A percentile compares a stretch with the other conserved stretches of the same genome.
These are phyloP conservation scores for Dicrurus megarhynchus DNA, from an alignment of 2,113 vertebrate species.

Conservation along the genomic window DNA sequence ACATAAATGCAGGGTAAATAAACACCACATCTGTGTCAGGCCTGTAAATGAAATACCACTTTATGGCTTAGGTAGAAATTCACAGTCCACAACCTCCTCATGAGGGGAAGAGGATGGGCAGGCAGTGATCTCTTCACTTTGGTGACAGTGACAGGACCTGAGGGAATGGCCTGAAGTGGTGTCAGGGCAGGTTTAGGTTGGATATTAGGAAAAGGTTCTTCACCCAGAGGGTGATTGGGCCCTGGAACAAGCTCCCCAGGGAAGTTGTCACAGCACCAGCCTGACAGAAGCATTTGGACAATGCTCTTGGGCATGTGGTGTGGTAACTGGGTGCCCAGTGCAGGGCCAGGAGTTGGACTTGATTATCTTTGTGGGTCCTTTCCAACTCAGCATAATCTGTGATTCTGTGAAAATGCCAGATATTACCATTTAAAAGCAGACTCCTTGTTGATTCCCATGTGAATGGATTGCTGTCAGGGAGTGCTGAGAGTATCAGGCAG, in stretches of 20 bases:
- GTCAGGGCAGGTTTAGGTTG: background rate
- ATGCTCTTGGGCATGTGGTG: accelerated
- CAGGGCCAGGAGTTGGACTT: background rate
- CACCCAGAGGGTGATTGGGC: background rate
- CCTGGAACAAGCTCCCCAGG: background rate
- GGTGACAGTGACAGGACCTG: background rate
- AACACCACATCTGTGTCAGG: background rate
- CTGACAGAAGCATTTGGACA: background rate
- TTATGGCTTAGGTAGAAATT: background rate
- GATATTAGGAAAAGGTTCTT: background rate
- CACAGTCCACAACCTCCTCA: background rate
- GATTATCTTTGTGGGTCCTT: background rate
- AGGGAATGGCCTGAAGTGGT: background rate
- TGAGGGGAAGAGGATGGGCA: background rate
- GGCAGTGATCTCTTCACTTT: background rate
- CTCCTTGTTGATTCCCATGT: background rate
- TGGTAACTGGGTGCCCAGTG: background rate
- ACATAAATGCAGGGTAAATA: background rate
- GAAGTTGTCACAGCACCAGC: background rate
- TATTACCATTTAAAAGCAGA: background rate
- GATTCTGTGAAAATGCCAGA: background rate
- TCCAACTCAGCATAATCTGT: background rate
- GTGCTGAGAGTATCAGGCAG: background rate
- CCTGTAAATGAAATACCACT: background rate
- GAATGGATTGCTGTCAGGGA: background rate